Base-by-base conservation (phyloP, 2,113 vertebrate species). In the Caranx ignobilis region DNA sequence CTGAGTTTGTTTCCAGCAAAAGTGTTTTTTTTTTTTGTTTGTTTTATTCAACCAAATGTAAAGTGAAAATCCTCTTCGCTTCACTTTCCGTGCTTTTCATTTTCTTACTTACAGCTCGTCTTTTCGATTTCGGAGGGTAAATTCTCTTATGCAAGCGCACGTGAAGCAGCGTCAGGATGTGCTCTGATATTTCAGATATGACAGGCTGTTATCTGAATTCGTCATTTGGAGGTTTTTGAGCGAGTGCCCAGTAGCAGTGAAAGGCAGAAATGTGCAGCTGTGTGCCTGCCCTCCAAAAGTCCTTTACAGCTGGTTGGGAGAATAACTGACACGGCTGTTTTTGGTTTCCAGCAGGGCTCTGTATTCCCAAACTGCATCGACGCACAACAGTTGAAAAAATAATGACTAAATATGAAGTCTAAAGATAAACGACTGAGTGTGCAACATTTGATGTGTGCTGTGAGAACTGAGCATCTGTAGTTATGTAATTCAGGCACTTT, bases 211-310 rank as follows among this genome's bases (percentile, higher is more conserved):
- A 39, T 71, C 34, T 41, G 68, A 13, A 79, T 86, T 72, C 73
- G 70, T 87, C 66, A 31, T 75, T 74, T 63, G 65, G 47, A 50
- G 9, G 50, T 79, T 79, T 71, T 45, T 77, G 75, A 75, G 48
- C 21, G 11, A 70, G 71, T 43, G 79, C 64, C 87, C 55, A 18
- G 65, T 16, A n/a, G 63, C 79, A 55, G 54, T 62, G 60, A 72
- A 68, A 70, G 63, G 63, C 82, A 47, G 68, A 47, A 62, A 43
- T 60, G 75, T 90, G 79, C 85, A 87, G 89, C 88, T 85, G 75
- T 73, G 83, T 21, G 45, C 15, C 55, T 68, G 83, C 18, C 88
- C 87, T 91, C 63, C 71, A 87, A 87, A 89, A 77, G 77, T 78
- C 85, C 87, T 88, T 81, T 31, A 77, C 62, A 71, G 57, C 81